These are phyloP conservation scores for Brienomyrus longianalis DNA, from an alignment of 2,113 vertebrate genomes.

Conservation along the genomic window DNA sequence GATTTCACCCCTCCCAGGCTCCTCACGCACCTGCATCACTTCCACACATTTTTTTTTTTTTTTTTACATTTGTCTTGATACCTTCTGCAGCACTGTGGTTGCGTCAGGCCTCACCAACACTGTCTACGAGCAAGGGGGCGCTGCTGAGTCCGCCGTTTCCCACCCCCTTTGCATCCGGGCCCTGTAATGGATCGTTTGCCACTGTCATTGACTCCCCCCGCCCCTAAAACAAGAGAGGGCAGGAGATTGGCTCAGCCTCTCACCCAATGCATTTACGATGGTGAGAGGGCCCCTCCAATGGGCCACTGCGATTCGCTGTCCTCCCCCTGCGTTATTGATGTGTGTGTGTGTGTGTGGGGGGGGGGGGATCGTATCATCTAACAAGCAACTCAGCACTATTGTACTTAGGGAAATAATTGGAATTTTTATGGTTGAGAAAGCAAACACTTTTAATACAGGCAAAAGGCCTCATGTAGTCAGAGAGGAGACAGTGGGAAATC, in stretches of 20 bases:
- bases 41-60: too few species aligned
- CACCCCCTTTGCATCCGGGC: neutral
- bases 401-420: slow-evolving; percentile 83
- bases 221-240: neutral
- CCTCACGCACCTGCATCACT: neutral
- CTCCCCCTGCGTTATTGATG: neutral
- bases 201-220: neutral
- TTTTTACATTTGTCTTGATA: neutral
- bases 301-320: neutral
- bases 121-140: neutral
- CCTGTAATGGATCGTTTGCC: neutral
- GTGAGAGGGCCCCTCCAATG: neutral
- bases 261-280: neutral
- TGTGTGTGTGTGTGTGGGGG: neutral
- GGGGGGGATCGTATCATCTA: neutral
- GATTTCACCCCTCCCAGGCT: neutral
- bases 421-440: slow-evolving; percentile 85
- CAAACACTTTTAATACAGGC: slow-evolving; percentile 84
- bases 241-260: neutral
- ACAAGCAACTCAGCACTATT: slow-evolving; percentile 64
- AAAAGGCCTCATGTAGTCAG: slow-evolving; percentile 71
- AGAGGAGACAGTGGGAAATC: slow-evolving; percentile 83
- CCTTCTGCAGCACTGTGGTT: neutral
- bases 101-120: neutral
- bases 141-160: neutral